Percentiles rank a stretch among this genome's conserved stretches.
phyloP scores from a whole-genome alignment of 2,888 invertebrate species.

The Tipula confusa region DNA sequence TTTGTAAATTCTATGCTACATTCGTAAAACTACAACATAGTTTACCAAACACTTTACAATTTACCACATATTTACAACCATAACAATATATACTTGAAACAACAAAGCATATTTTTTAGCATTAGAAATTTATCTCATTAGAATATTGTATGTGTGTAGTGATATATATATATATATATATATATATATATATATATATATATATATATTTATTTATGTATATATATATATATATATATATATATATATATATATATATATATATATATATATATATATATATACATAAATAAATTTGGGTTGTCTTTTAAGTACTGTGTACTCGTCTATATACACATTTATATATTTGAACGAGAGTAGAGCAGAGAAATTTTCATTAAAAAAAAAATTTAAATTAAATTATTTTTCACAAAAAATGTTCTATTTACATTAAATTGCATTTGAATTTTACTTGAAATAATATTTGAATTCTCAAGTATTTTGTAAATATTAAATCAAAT shows the following conservation, averaged over 20 bases:
- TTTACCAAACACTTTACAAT: not conserved
- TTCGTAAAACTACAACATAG: not conserved
- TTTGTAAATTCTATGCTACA: not conserved
- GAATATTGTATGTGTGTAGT: not conserved
- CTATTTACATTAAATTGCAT: constrained; percentile 20
- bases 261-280: no score
- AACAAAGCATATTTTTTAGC: not conserved
- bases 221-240: no score
- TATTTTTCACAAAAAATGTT: not conserved
- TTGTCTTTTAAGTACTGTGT: not conserved
- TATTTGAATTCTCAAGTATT: constrained; percentile 25
- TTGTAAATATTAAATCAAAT: constrained; percentile 9
- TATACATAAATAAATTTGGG: no score
- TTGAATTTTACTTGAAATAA: not conserved
- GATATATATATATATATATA: no score
- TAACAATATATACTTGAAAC: not conserved
- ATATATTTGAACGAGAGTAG: not conserved
- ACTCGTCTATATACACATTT: not conserved
- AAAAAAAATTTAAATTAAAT: not conserved
- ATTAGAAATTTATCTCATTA: constrained; percentile 12
- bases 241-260: no score
- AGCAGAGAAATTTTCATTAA: not conserved
- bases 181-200: no score
- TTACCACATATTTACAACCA: not conserved
- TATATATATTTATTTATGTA: no score